These are phyloP conservation scores for Cecidostiba fungosa DNA, from an alignment of 2,888 invertebrate genomes.

Conservation along the genomic window DNA sequence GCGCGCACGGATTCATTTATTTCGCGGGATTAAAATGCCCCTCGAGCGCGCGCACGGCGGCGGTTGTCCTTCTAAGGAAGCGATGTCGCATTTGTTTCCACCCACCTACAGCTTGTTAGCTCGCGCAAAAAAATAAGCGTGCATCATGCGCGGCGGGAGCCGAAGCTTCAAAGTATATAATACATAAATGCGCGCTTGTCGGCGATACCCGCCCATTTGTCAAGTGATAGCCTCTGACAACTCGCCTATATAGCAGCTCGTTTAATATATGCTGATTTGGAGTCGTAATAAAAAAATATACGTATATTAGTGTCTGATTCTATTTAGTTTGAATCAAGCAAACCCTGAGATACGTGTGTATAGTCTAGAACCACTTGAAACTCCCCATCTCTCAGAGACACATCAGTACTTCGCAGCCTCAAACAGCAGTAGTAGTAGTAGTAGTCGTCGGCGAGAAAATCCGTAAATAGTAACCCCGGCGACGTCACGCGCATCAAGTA, in stretches of 20 bases:
- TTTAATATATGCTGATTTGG: not conserved
- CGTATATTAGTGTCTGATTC: too few relatives aligned
- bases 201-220: not conserved
- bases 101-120: constrained; percentile 54
- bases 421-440: not conserved
- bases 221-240: not conserved
- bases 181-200: not conserved
- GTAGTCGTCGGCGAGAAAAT: constrained; percentile 33
- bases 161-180: constrained; percentile 5
- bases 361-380: not conserved
- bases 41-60: constrained; percentile 29
- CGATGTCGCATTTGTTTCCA: constrained; percentile 61
- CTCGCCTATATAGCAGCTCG: not conserved
- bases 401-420: not conserved
- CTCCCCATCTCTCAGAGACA: not conserved
- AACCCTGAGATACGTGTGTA: too few relatives aligned
- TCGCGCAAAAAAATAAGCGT: not conserved
- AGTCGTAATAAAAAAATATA: too few relatives aligned
- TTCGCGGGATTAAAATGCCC: constrained; percentile 47
- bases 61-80: constrained; percentile 62
- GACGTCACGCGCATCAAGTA: constrained; percentile 44
- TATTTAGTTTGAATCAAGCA: too few relatives aligned
- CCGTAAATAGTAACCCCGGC: constrained; percentile 50
- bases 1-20: constrained; percentile 39
- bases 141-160: not conserved